Base-by-base conservation (phyloP, 2,888 invertebrate genomes). In the Dioctria linearis region DNA sequence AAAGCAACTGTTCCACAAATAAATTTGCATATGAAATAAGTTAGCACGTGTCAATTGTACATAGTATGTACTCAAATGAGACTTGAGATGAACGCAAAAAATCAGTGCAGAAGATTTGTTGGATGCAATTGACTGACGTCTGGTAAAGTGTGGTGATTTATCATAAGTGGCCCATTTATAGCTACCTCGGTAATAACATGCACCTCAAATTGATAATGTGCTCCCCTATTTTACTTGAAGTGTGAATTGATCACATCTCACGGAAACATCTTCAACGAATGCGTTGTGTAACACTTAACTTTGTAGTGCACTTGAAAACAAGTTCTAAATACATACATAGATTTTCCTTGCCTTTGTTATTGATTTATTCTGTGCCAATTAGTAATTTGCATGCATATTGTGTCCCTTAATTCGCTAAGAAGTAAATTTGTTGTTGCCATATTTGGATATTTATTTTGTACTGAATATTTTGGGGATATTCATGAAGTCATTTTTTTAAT, bases 11-110 rank as follows among this genome's bases (percentile, higher is more conserved):
- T 82, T 80, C 82, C 79, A 80, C 69, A 79, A 79, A 80, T 80
- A 82, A 82, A 82, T 82, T 79, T 80, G 49, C 79, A 82, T 79
- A 81, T 43, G 49, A 80, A 69, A 67, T 79, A 69, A 43, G 49
- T 65, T 79, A 82, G 82, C 82, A 82, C 82, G 82, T 82, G 82
- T 79, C 80, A 82, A 82, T 82, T 80, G 79, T 42, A 61, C 66
- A 39, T n/a, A 54, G 75, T 59, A 4, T 42, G 54, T 65, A 13
- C 65, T 39, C 8, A 46, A 46, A 46, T 46, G 5, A 46, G 67
- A 9, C 54, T 39, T 25, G 25, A 25, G 25, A 25, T 25, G 25
- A 25, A 25, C 25, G 25, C 25, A 25, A 25, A 25, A 25, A 25
- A 25, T 25, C 25, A 25, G 39, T 39, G 11, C 25, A 71, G 54